A percentile compares a stretch with the other conserved stretches of the same genome.
These are phyloP conservation scores for Plagodis pulveraria DNA, from an alignment of 2,888 invertebrate species.

Conservation along the genomic window DNA sequence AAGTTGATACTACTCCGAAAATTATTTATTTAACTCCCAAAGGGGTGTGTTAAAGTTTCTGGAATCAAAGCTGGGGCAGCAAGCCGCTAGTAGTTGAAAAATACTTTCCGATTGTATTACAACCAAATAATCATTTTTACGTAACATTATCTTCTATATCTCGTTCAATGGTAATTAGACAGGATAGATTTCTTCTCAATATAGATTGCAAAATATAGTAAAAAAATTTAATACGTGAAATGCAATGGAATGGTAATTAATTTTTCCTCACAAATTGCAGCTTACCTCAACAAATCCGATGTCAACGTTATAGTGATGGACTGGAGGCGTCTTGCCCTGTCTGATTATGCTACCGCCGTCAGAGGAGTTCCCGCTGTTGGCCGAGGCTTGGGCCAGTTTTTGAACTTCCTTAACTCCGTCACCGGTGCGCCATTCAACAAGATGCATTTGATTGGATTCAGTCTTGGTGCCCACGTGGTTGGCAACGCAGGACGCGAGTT, in stretches of 20 bases:
- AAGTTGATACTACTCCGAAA: no score
- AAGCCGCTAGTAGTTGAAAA: no score
- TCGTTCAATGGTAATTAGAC: no score
- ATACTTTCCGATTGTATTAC: not conserved
- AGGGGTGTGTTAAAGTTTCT: no score
- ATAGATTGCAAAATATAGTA: no score
- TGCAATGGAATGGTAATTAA: no score
- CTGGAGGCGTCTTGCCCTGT: slow-evolving; percentile 53
- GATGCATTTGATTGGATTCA: slow-evolving; percentile 61
- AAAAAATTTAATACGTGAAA: no score
- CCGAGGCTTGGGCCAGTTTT: slow-evolving; percentile 54
- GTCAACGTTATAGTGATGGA: slow-evolving; percentile 59
- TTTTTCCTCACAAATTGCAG: not conserved
- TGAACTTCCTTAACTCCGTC: slow-evolving; percentile 44
- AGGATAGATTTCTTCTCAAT: not conserved
- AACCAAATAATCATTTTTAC: not conserved
- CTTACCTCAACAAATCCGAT: slow-evolving; percentile 34
- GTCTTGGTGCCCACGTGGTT: slow-evolving; percentile 61
- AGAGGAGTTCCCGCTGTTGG: slow-evolving; percentile 55
- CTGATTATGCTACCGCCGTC: slow-evolving; percentile 53
- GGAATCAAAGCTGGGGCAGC: no score
- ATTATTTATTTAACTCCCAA: no score
- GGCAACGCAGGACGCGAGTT: slow-evolving; percentile 56
- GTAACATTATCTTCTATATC: not conserved
- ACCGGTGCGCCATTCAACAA: slow-evolving; percentile 44